A percentile compares a stretch with the other conserved stretches of the same genome.
phyloP scores from a whole-genome alignment of 1,140 invertebrate genomes.

The Myzus persicae region DNA sequence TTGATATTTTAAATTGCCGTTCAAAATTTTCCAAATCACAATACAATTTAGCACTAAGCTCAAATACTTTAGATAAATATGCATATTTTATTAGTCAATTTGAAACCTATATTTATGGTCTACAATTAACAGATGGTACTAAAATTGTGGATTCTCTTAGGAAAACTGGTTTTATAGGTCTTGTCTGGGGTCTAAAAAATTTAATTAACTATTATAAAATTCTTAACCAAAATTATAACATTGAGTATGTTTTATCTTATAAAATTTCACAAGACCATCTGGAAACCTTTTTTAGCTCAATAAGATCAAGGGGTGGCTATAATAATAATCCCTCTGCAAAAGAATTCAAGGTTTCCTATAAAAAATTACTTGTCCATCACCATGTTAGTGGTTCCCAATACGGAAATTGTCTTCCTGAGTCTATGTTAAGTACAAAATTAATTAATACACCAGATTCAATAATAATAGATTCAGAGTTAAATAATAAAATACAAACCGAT shows the following conservation, averaged over 20 bases:
- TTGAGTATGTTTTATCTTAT: neutral
- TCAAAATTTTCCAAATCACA: constrained; percentile 6
- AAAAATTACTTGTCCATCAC: neutral
- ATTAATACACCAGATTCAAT: neutral
- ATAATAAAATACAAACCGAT: neutral
- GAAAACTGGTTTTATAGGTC: neutral
- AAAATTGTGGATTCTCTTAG: neutral
- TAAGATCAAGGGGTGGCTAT: neutral
- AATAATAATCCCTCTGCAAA: neutral
- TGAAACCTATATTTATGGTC: constrained; percentile 3
- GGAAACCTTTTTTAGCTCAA: neutral
- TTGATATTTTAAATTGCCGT: constrained; percentile 27
- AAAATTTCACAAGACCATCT: too few relatives aligned
- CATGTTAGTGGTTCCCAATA: neutral
- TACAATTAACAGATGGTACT: neutral
- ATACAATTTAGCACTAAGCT: constrained; percentile 6
- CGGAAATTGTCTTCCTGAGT: neutral
- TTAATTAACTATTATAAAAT: neutral
- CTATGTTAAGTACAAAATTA: neutral
- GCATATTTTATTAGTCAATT: neutral
- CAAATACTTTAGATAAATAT: constrained; percentile 13
- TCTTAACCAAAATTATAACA: neutral
- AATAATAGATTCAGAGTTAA: neutral
- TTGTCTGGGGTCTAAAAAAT: neutral
- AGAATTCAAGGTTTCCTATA: neutral